These are phyloP conservation scores for Chrysemys picta DNA, from an alignment of 2,113 vertebrate genomes.

Conservation along the genomic window DNA sequence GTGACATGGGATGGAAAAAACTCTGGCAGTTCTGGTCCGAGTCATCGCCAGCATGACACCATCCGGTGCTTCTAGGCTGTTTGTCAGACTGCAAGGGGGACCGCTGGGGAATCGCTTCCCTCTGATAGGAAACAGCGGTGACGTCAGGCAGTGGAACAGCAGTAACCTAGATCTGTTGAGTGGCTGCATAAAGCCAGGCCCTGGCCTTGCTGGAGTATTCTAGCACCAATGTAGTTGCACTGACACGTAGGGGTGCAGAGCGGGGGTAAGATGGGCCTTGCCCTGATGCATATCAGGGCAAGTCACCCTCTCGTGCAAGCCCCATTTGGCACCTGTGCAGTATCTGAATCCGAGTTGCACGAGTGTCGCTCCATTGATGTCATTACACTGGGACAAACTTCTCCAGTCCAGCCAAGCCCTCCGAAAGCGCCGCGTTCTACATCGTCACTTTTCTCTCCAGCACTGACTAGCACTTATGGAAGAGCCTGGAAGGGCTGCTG, in stretches of 20 bases:
- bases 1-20: not conserved
- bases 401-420: too few relatives aligned
- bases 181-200: not conserved
- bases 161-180: too few relatives aligned
- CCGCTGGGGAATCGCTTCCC: not conserved
- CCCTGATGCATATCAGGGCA: not conserved
- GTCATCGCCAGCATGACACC: not conserved
- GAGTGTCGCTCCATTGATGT: not conserved
- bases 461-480: not conserved
- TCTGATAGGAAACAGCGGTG: not conserved
- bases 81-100: not conserved
- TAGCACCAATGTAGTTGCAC: too few relatives aligned
- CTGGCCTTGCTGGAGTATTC: too few relatives aligned
- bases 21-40: not conserved
- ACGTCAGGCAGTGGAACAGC: too few relatives aligned
- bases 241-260: not conserved
- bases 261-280: not conserved
- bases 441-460: not conserved
- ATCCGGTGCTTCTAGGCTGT: not conserved
- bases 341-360: not conserved
- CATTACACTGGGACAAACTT: not conserved
- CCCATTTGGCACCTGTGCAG: not conserved
- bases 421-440: not conserved
- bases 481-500: not conserved
- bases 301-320: not conserved